phyloP scores from a whole-genome alignment of 2,888 invertebrate genomes.

The Dromius quadrimaculatus region DNA sequence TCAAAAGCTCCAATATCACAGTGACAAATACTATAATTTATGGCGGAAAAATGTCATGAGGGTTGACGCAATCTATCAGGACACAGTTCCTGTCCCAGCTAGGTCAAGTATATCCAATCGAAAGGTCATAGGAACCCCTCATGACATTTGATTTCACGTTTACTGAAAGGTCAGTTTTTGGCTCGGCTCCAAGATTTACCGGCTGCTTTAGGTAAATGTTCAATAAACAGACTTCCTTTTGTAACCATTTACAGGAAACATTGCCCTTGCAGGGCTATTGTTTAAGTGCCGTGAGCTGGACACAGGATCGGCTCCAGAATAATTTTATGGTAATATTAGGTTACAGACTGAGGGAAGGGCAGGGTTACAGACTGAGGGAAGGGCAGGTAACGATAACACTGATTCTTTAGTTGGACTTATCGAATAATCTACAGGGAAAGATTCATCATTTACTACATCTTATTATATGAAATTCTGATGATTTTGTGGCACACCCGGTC shows the following conservation, averaged over 20 bases:
- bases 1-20: constrained; percentile 12
- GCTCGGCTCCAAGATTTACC: constrained; percentile 36
- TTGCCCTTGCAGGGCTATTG: constrained; percentile 28
- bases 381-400: too few species aligned
- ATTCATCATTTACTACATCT: too few species aligned
- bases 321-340: too few species aligned
- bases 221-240: constrained; percentile 38
- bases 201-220: constrained; percentile 35
- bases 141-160: constrained; percentile 35
- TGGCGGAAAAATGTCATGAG: constrained; percentile 16
- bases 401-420: too few species aligned
- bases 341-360: too few species aligned
- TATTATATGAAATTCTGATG: too few species aligned
- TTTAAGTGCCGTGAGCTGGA: constrained; percentile 13
- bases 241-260: constrained; percentile 13
- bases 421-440: too few species aligned
- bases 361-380: too few species aligned
- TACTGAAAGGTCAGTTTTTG: constrained; percentile 46
- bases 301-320: too few species aligned
- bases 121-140: constrained; percentile 17
- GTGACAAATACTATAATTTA: constrained; percentile 25
- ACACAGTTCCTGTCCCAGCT: constrained; percentile 1
- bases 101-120: constrained; percentile 32
- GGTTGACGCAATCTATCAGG: constrained; percentile 10
- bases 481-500: too few species aligned